Percentiles rank a stretch among this genome's conserved stretches.
Conservation (phyloP, 2,113 vertebrate genomes). For the Oryzias woworae region DNA sequence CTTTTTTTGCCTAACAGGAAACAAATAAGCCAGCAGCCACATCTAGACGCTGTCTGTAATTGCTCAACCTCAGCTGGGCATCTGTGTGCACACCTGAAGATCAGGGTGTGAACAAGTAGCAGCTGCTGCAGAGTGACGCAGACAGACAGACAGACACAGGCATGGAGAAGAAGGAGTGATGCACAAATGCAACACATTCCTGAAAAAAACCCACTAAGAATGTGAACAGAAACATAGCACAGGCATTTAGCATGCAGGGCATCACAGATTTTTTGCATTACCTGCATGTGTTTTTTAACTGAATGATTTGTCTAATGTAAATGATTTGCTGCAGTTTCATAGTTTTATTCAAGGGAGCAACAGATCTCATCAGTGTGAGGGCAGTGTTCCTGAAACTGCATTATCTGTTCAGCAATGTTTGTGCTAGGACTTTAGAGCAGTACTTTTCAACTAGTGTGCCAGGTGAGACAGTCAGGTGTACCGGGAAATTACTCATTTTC, state of each 20-base stretch:
- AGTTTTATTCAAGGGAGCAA: no score
- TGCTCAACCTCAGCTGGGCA: slow-evolving; percentile 11
- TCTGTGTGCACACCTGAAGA: background rate
- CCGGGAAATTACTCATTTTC: no score
- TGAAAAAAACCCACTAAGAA: background rate
- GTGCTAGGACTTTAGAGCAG: no score
- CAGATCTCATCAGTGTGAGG: no score
- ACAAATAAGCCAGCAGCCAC: slow-evolving; percentile 69
- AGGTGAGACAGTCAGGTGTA: no score
- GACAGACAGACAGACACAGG: slow-evolving; percentile 10
- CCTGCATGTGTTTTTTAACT: no score
- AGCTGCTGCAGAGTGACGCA: slow-evolving; percentile 68
- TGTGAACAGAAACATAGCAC: background rate
- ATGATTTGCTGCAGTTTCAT: no score
- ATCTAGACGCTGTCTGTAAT: slow-evolving; percentile 41
- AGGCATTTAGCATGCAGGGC: background rate
- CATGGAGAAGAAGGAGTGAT: background rate
- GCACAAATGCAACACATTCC: background rate
- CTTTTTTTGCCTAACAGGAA: slow-evolving; percentile 55
- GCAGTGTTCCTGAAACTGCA: no score
- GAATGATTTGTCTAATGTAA: no score
- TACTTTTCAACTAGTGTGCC: no score
- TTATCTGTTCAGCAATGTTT: no score
- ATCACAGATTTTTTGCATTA: no score
- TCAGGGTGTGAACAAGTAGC: slow-evolving; percentile 68